phyloP scores from a whole-genome alignment of 2,888 invertebrate genomes.

The Allacma fusca region DNA sequence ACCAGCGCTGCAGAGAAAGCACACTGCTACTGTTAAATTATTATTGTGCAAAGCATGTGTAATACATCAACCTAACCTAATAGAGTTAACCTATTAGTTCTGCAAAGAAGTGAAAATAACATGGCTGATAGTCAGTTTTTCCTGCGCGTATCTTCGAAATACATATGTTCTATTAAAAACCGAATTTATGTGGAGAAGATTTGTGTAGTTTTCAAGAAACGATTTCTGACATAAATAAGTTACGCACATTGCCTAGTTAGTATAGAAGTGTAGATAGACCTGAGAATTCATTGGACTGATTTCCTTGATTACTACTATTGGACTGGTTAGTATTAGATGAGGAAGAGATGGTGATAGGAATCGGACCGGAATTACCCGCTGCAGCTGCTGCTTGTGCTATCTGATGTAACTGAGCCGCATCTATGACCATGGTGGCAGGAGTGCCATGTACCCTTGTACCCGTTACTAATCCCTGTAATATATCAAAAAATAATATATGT shows the following conservation, averaged over 20 bases:
- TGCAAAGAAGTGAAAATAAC: too few relatives aligned
- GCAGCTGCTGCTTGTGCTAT: conserved; percentile 54
- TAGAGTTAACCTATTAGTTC: too few relatives aligned
- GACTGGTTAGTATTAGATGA: conserved; percentile 32
- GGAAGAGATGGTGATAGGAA: conserved; percentile 57
- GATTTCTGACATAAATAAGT: too few relatives aligned
- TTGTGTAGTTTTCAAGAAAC: too few relatives aligned
- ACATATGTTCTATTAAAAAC: too few relatives aligned
- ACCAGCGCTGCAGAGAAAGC: too few relatives aligned
- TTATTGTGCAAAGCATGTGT: too few relatives aligned
- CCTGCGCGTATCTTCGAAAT: too few relatives aligned
- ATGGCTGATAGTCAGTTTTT: too few relatives aligned
- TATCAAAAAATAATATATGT: conserved; percentile 18
- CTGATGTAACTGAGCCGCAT: conserved; percentile 58
- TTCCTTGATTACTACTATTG: conserved; percentile 46
- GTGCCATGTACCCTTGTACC: conserved; percentile 50
- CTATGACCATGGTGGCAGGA: conserved; percentile 54
- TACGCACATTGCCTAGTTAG: neutral
- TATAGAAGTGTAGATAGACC: conserved; percentile 53
- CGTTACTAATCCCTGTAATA: conserved; percentile 45
- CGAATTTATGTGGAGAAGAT: too few relatives aligned
- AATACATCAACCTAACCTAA: too few relatives aligned
- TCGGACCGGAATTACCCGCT: conserved; percentile 42
- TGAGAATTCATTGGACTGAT: conserved; percentile 52
- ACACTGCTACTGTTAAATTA: too few relatives aligned